Base-by-base conservation (phyloP, 2,888 invertebrate genomes). In the Oegoconia quadripuncta region DNA sequence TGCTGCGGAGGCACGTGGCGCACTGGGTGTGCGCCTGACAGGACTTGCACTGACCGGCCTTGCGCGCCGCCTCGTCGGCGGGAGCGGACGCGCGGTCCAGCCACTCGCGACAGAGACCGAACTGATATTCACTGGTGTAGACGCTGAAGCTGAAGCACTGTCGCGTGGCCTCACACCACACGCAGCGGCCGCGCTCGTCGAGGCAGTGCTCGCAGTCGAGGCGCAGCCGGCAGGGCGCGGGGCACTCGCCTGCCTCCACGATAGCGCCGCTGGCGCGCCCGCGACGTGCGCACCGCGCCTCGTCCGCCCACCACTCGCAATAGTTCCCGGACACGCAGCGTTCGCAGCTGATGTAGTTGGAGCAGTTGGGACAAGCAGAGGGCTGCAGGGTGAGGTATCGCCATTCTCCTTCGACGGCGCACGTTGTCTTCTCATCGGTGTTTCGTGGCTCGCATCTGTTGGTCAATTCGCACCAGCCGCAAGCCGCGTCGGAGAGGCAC, bases 71-170 rank as follows among this genome's bases (percentile, higher is more conserved):
- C 15, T 82, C 81, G 40, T 75, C 80, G 7, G 74, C 52, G 31
- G 89, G 75, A 2, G 88, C 77, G 28, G 91, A 90, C 1, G 92
- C 91, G 59, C 94, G 94, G 75, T 97, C 97, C 42, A 97, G 90
- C 97, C 97, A 97, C 70, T 96, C 96, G 25, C 95, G 91, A 63
- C 97, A 98, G 64, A 95, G 89, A 0, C 97, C 98, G 76, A 96
- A 97, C 67, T 97, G 95, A 77, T 96, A 97, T 64, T 96, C 95
- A 52, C 96, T 96, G 5, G 97, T 97, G 76, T 97, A 97, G 1
- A 97, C 95, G n/a, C 96, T 95, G 76, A 98, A 97, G 50, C 96
- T 95, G 70, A 98, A 97, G 74, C 98, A 98, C 64, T 96, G 95
- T 44, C 93, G 91, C 0, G 95, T 95, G 15, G 96, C 95, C 68